Conservation (phyloP, 2,113 vertebrate species). For the Oncorhynchus nerka region DNA sequence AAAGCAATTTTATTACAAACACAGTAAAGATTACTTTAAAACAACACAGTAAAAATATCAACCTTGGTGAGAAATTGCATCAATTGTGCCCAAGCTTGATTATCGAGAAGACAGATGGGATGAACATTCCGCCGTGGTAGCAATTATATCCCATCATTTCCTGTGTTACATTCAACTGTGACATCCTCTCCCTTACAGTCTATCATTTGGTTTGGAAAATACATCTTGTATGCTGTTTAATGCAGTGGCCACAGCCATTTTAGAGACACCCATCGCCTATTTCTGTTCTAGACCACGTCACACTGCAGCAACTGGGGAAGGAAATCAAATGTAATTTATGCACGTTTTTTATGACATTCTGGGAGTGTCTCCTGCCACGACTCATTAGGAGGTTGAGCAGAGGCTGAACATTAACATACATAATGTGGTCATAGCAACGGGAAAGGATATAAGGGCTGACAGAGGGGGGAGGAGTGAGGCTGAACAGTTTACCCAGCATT, state of each 20-base stretch:
- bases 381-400: background rate
- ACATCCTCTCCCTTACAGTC: constrained; percentile 30
- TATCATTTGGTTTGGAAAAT: background rate
- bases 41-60: background rate
- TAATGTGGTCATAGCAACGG: background rate
- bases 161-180: constrained; percentile 20
- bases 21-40: background rate
- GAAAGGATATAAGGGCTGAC: constrained; percentile 46
- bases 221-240: background rate
- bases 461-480: constrained; percentile 1
- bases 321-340: constrained; percentile 40
- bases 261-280: constrained; percentile 1
- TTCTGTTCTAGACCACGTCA: constrained; percentile 2
- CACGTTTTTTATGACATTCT: constrained; percentile 15
- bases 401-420: constrained; percentile 9
- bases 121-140: background rate
- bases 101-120: background rate
- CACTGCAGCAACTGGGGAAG: constrained; percentile 9
- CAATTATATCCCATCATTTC: background rate
- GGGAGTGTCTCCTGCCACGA: constrained; percentile 6
- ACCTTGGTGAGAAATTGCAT: background rate
- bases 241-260: background rate
- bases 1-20: constrained; percentile 39
- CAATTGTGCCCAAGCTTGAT: background rate
- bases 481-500: constrained; percentile 18